phyloP scores from a whole-genome alignment of 2,113 vertebrate genomes.

The Andinoacara biseriatus region DNA sequence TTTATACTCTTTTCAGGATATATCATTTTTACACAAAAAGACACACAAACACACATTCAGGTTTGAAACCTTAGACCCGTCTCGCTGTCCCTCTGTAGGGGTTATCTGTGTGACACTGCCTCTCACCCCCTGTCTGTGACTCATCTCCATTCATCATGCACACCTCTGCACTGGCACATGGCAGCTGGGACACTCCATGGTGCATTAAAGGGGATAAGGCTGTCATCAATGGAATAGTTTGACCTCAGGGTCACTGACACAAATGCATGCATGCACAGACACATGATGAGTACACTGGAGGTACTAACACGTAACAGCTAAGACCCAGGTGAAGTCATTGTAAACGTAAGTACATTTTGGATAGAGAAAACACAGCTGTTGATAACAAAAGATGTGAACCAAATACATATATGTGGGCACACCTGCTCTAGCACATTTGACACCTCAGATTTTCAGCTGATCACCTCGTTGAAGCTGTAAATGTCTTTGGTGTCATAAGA shows the following conservation, averaged over 20 bases:
- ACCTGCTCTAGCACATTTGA: slow-evolving; percentile 24
- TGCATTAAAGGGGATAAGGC: slow-evolving; percentile 55
- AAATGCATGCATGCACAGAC: slow-evolving; percentile 25
- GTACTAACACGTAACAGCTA: slow-evolving; percentile 30
- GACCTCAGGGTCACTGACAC: slow-evolving; percentile 58
- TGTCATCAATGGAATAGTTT: slow-evolving; percentile 70
- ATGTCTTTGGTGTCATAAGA: slow-evolving; percentile 51
- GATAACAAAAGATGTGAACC: neutral
- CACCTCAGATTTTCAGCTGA: slow-evolving; percentile 28
- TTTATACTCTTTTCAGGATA: slow-evolving; percentile 56
- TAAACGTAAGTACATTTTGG: neutral
- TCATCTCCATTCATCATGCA: slow-evolving; percentile 73
- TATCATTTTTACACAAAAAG: slow-evolving; percentile 65
- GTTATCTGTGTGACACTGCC: slow-evolving; percentile 78
- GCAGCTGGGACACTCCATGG: slow-evolving; percentile 54
- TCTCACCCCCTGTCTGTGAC: slow-evolving; percentile 65
- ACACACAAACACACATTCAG: slow-evolving; percentile 37
- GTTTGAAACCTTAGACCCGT: slow-evolving; percentile 76
- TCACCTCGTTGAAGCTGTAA: slow-evolving; percentile 25
- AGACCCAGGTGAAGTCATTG: slow-evolving; percentile 45
- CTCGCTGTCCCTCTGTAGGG: slow-evolving; percentile 76
- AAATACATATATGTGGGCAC: neutral
- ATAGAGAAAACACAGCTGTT: slow-evolving; percentile 3
- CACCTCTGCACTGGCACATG: slow-evolving; percentile 66
- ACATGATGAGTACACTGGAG: slow-evolving; percentile 26